Evolutionary conservation across 1,140 invertebrate species (phyloP).

Genomic region (Caerostris extrusa): DNA sequence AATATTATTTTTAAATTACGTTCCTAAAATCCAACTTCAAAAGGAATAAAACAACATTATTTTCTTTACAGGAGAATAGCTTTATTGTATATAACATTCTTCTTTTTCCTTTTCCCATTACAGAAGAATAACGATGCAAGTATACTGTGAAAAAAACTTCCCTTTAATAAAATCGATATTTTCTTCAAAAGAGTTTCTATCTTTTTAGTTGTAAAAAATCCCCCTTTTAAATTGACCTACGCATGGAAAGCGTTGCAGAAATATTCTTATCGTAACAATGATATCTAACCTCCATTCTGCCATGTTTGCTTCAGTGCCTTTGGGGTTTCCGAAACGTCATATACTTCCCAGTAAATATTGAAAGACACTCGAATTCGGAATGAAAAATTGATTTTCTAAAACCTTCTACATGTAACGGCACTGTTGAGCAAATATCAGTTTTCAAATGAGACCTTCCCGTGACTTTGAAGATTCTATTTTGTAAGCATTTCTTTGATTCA

Average conservation of each 20-base stretch:
- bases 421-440: neutral
- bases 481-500: neutral
- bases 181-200: neutral
- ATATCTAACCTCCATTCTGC: neutral
- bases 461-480: neutral
- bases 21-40: no score
- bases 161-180: neutral
- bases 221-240: neutral
- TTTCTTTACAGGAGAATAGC: no score
- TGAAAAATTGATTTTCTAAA: constrained; percentile 29
- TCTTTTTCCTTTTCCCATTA: no score
- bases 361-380: neutral
- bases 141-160: neutral
- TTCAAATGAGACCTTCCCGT: neutral
- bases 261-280: neutral
- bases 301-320: neutral
- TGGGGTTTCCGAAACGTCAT: neutral
- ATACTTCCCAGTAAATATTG: constrained; percentile 17
- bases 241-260: neutral
- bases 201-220: neutral
- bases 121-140: neutral
- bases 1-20: no score
- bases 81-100: no score
- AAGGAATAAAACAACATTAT: no score
- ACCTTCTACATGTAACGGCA: neutral